These are phyloP conservation scores for Uropsilus gracilis DNA, from an alignment of 2,113 vertebrate species.

Conservation along the genomic window DNA sequence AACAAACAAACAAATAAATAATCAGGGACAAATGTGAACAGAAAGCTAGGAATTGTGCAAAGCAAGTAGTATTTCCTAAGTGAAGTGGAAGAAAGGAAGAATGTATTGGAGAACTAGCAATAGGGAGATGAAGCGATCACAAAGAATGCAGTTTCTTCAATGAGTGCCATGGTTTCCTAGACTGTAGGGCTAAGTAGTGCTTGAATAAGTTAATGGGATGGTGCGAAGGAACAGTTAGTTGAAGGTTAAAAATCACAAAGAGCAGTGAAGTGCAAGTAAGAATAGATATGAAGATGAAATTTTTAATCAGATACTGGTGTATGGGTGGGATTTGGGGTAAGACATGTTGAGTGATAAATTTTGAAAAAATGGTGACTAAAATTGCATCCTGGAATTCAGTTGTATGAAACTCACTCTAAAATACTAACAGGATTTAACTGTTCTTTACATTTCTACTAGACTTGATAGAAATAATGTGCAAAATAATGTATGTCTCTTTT, in stretches of 20 bases:
- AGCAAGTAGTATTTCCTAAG: background rate
- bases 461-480: background rate
- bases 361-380: slow-evolving; percentile 28
- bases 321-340: background rate
- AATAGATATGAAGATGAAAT: background rate
- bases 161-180: background rate
- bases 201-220: background rate
- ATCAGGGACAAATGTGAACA: background rate
- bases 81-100: background rate
- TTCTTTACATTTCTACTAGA: slow-evolving; percentile 17
- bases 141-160: background rate
- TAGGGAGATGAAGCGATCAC: background rate
- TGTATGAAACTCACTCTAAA: background rate
- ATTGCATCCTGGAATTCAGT: background rate
- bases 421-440: background rate
- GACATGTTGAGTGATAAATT: background rate
- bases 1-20: background rate
- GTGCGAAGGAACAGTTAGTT: background rate
- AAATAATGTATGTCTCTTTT: background rate
- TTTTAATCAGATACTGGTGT: background rate
- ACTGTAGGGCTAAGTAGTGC: background rate
- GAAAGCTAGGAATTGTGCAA: background rate
- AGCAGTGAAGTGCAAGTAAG: background rate
- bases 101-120: background rate
- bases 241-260: background rate